Percentiles rank a stretch among this genome's conserved stretches.
phyloP scores from a whole-genome alignment of 2,113 vertebrate species.

The Irena cyanogastra region DNA sequence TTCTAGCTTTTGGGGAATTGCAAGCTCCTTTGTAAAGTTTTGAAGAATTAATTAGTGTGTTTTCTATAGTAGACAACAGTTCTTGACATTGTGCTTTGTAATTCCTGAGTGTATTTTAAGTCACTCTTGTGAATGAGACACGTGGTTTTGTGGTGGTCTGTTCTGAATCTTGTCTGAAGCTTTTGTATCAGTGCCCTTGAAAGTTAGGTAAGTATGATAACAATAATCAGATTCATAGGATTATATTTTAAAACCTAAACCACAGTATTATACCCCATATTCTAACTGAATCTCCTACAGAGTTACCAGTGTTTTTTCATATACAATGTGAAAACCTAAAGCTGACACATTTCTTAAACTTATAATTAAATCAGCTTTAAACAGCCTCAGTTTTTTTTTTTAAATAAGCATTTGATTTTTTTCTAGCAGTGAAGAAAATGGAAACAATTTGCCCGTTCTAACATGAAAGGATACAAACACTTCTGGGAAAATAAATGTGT shows the following conservation, averaged over 20 bases:
- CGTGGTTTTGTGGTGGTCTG: background rate
- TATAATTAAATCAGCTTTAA: background rate
- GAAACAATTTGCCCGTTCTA: background rate
- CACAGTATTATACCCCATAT: accelerated
- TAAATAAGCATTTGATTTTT: background rate
- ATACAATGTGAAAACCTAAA: background rate
- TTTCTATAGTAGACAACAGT: background rate
- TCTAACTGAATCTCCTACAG: background rate
- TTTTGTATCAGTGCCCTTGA: background rate
- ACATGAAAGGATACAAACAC: background rate
- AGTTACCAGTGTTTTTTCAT: background rate
- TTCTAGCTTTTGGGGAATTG: background rate
- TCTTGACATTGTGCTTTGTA: background rate
- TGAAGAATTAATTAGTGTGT: background rate
- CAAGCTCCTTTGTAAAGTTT: background rate
- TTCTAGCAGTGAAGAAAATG: background rate
- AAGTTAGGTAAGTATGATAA: background rate
- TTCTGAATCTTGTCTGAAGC: background rate
- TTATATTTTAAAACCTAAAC: background rate
- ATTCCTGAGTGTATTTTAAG: background rate
- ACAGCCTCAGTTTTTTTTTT: background rate
- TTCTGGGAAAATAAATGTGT: background rate
- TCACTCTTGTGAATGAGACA: background rate
- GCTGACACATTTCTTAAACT: background rate
- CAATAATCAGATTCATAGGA: background rate